Evolutionary conservation across 2,113 vertebrate species (phyloP), one percentile per base, ranked within the genome.

Genomic region (Pristiophorus japonicus): DNA sequence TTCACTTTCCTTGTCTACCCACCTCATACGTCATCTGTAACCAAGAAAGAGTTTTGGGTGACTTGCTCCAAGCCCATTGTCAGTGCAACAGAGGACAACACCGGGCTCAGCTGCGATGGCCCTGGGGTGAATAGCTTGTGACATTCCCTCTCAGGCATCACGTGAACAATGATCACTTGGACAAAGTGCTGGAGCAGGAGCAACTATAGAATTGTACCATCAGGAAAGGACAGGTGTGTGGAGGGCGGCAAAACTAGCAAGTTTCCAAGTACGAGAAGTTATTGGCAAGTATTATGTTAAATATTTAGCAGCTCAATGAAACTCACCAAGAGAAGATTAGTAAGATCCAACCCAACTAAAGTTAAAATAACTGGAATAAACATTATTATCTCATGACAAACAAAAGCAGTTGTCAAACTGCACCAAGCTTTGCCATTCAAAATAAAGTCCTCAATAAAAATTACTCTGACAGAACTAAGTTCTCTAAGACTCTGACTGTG

Each of bases 351-450:
- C 14, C 8, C 59, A 18, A 91, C 30, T 18, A 20, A 91, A 91
- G 6, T 62, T 62, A 91, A 91, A 91, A 91, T 59, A 91, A 92
- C n/a, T 63, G 88, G 34, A 92, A 62, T 65, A 38, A 92, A 38
- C 88, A 63, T 62, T 91, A 18, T 63, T 59, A 34, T 34, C 34
- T 20, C 38, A 65, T 22, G 34, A 63, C 59, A 63, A 63, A 92
- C 63, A 65, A 63, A 92, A 38, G 30, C 6, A 91, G 51, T 34
- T 16, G 16, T n/a, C 55, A 62, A 10, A 62, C 34, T 87, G 45
- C 59, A 14, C 12, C 3, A 8, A 34, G 87, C 27, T n/a, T 30
- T 90, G 27, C 55, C 88, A 38, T 63, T 65, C 88, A 42, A 65
- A 34, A 92, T 38, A 63, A 63, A 42, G 18, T 22, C 27, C 7